Evolutionary conservation across 2,888 invertebrate genomes (phyloP).

Genomic region (Hipparchia semele): DNA sequence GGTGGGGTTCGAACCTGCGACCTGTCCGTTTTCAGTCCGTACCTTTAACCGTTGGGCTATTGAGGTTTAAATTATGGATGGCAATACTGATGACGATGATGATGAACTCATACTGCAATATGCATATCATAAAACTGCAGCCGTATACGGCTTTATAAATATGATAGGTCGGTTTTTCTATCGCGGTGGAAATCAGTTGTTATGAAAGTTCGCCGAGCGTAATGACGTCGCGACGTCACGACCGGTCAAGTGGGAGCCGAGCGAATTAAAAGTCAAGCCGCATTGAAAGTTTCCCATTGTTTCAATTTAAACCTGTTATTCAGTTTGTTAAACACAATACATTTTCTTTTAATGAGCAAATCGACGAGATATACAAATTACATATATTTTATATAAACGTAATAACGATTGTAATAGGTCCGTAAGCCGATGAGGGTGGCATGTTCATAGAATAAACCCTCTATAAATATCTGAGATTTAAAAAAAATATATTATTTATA

Average conservation of each 20-base stretch:
- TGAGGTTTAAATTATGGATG: no score
- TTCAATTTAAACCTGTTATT: slow-evolving; percentile 9
- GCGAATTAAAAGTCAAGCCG: slow-evolving; percentile 23
- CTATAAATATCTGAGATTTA: no score
- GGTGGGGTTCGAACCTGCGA: no score
- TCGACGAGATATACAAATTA: background rate
- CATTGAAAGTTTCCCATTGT: slow-evolving; percentile 19
- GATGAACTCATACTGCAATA: no score
- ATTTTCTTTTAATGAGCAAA: background rate
- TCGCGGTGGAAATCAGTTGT: slow-evolving; percentile 25
- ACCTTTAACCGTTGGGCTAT: no score
- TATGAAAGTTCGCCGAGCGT: slow-evolving; percentile 30
- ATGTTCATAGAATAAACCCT: no score
- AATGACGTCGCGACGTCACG: slow-evolving; percentile 29
- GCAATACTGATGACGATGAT: no score
- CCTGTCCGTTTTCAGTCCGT: no score
- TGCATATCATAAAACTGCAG: background rate
- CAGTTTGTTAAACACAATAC: background rate
- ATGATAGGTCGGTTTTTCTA: slow-evolving; percentile 1
- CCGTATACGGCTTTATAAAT: background rate
- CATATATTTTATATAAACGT: no score
- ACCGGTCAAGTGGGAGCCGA: slow-evolving; percentile 31
- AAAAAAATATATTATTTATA: no score
- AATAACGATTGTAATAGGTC: no score
- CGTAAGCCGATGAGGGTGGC: no score